These are phyloP conservation scores for Diplolepis rosae DNA, from an alignment of 2,888 invertebrate genomes.

Conservation along the genomic window DNA sequence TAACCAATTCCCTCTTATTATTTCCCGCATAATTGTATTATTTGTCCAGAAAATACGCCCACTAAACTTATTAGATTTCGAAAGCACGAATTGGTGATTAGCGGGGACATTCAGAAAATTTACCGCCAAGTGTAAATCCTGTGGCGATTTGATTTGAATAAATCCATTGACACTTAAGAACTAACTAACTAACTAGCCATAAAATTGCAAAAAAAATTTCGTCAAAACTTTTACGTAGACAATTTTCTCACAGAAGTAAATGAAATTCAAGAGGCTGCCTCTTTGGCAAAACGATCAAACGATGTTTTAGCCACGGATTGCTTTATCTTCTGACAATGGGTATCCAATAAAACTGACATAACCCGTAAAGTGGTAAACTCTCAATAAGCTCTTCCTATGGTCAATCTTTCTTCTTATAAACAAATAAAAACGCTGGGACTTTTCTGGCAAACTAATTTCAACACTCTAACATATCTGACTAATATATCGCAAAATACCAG, in stretches of 20 bases:
- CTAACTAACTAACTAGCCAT: not conserved
- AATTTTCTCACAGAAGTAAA: not conserved
- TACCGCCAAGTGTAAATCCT: too few relatives aligned
- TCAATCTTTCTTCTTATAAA: not conserved
- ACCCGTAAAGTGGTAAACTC: not conserved
- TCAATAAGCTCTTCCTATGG: not conserved
- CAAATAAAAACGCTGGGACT: not conserved
- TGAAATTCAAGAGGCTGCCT: not conserved
- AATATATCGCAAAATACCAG: not conserved
- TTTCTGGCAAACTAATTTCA: not conserved
- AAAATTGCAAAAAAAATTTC: not conserved
- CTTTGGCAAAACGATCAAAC: too few relatives aligned
- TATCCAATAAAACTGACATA: not conserved
- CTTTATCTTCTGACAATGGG: not conserved
- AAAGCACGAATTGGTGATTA: too few relatives aligned
- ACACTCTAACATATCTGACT: not conserved
- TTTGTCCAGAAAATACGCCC: too few relatives aligned
- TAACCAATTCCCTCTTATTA: too few relatives aligned
- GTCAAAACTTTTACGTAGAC: constrained; percentile 1
- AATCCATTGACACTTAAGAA: too few relatives aligned
- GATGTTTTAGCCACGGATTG: not conserved
- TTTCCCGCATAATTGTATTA: too few relatives aligned
- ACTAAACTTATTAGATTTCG: too few relatives aligned
- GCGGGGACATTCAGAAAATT: too few relatives aligned
- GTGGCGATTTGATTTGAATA: too few relatives aligned